Conservation (phyloP, 2,888 invertebrate genomes). For the Ferrisia virgata region DNA sequence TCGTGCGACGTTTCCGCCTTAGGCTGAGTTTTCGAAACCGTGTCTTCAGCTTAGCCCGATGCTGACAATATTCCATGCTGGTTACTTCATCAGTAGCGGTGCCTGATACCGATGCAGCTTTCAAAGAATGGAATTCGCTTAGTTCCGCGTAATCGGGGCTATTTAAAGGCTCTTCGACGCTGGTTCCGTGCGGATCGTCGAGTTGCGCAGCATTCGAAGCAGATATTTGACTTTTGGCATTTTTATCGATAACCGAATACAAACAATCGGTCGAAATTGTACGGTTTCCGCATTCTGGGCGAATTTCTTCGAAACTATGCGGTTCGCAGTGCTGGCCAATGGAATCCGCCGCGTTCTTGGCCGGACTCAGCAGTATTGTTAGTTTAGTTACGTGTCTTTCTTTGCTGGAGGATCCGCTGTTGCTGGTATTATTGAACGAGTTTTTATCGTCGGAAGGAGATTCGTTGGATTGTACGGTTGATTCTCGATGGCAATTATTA, state of each 20-base stretch:
- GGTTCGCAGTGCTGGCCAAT: too few species aligned
- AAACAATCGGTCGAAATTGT: not conserved
- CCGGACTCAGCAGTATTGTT: constrained; percentile 26
- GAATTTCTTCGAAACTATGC: not conserved
- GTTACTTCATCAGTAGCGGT: not conserved
- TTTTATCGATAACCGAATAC: constrained; percentile 24
- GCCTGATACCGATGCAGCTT: too few species aligned
- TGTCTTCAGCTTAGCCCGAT: constrained; percentile 47
- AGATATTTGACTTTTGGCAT: too few species aligned
- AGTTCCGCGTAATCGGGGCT: constrained; percentile 34
- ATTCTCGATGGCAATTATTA: too few species aligned
- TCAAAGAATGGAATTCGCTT: constrained; percentile 30
- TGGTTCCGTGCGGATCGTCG: not conserved
- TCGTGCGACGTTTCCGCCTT: constrained; percentile 43
- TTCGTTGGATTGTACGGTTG: not conserved
- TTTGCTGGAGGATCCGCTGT: not conserved
- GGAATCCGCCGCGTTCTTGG: not conserved
- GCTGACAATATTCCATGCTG: constrained; percentile 48
- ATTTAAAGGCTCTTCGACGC: not conserved
- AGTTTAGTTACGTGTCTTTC: constrained; percentile 37
- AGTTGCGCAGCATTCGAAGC: too few species aligned
- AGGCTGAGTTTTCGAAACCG: constrained; percentile 46
- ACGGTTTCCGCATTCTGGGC: not conserved
- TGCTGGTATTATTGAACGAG: too few species aligned
- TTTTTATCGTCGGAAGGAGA: not conserved